A percentile compares a stretch with the other conserved stretches of the same genome.
Conservation (phyloP, 2,888 invertebrate species). For the Imbricaverruca yamaguchii region DNA sequence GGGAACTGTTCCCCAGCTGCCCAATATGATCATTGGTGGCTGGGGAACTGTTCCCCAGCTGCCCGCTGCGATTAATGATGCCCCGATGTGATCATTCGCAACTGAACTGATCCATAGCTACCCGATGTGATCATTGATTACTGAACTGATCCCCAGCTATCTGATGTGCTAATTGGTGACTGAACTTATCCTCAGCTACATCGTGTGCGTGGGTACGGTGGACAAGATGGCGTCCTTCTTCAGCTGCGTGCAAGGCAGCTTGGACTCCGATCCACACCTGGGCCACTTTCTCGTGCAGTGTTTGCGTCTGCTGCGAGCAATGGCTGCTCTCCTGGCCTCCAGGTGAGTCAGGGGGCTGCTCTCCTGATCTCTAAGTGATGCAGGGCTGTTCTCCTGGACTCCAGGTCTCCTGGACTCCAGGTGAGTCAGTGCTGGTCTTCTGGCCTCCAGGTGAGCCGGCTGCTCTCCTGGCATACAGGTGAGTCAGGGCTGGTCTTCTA, state of each 20-base stretch:
- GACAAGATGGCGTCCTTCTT: constrained; percentile 66
- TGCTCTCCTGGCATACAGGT: not conserved
- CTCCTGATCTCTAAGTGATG: not conserved
- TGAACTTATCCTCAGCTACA: constrained; percentile 51
- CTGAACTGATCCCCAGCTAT: too few relatives aligned
- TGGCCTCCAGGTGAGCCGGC: constrained; percentile 38
- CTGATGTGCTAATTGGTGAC: too few relatives aligned
- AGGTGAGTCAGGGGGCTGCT: constrained; percentile 13
- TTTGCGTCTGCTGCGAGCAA: constrained; percentile 47
- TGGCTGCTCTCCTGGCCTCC: constrained; percentile 25
- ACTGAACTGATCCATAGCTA: too few relatives aligned
- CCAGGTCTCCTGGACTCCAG: not conserved
- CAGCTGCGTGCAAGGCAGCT: constrained; percentile 59
- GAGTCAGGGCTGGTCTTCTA: not conserved
- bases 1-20: too few relatives aligned
- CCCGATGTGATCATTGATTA: too few relatives aligned
- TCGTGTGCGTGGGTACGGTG: constrained; percentile 68
- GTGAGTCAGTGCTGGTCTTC: not conserved
- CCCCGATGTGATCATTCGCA: too few relatives aligned
- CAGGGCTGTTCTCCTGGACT: not conserved
- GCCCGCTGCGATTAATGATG: too few relatives aligned
- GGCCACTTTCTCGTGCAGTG: constrained; percentile 37
- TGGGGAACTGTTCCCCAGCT: too few relatives aligned
- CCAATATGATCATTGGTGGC: too few relatives aligned
- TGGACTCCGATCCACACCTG: constrained; percentile 48